Evolutionary conservation across 2,888 invertebrate genomes (phyloP), one percentile per base, ranked within the genome.

Genomic region (Phania funesta): DNA sequence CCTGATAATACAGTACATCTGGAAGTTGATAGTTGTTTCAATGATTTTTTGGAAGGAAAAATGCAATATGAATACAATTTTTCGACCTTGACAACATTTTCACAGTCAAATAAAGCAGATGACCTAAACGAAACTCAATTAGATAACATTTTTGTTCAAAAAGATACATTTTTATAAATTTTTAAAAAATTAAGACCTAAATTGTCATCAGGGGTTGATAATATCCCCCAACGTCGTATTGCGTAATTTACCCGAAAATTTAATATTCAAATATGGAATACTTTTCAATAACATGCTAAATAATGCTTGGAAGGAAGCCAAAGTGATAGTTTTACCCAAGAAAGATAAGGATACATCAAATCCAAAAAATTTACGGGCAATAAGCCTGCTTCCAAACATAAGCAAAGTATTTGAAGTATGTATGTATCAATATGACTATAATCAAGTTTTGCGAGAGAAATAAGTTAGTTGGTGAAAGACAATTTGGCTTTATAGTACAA

Each of bases 251-350:
- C 41, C 18, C 11, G 41, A 44, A 16, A 24, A 9, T 29, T 16
- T 67, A 20, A 67, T 50, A 11, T 9, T n/a, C 22, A 26, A 54
- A 68, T 54, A 68, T n/a, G 13, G 41, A 38, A 32, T 22, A 8
- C 38, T 68, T 26, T 52, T 68, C 16, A 68, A 54, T 38, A 68
- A 68, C 41, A 68, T 68, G 54, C n/a, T 54, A 11, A 38, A 52
- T 7, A 52, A 52, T 24, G 16, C 38, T n/a, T 77, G 77, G 62
- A 68, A 77, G 54, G 44, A 18, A n/a, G 60, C 76, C 7, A 60
- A 67, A n/a, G n/a, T n/a, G n/a, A n/a, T n/a, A n/a, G n/a, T n/a
- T n/a, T n/a, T n/a, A n/a, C n/a, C 18, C 3, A 75, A 67, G 35
- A 41, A 20, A 5, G 44, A 44, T 44, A 46, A 41, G 24, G 2